Base-by-base conservation (phyloP, 2,113 vertebrate genomes). In the Ornithorhynchus anatinus region DNA sequence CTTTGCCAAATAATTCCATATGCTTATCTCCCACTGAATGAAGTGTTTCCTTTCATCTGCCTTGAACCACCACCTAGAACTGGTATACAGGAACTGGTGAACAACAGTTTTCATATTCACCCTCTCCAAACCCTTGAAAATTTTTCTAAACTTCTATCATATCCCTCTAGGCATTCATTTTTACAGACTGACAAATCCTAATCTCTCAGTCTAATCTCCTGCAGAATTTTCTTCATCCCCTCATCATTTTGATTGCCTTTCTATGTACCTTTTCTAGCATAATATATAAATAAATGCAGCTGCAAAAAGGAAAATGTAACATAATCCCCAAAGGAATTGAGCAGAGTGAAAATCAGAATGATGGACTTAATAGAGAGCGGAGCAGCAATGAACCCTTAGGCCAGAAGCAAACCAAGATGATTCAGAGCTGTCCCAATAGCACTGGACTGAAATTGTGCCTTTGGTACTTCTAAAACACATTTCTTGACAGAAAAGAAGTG, bases 1-100 rank as follows among this genome's bases (percentile, higher is more conserved):
- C 58, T 59, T 78, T 81, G 70, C 60, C 74, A 78, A 53, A 65
- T 56, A n/a, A n/a, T n/a, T n/a, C n/a, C n/a, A n/a, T n/a, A n/a
- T n/a, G n/a, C n/a, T n/a, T n/a, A n/a, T n/a, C n/a, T n/a, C n/a
- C n/a, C n/a, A n/a, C n/a, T n/a, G 13, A 40, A 50, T 16, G 3
- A 3, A n/a, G 8, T 54, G 40, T 45, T 2, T 27, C 40, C 36
- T 17, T 7, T 7, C 42, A 11, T 8, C 4, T n/a, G 2, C 19
- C 42, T 54, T 36, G 22, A 20, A 5, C 11, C 37, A 45, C 23
- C 25, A 51, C 35, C 32, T 29, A 8, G 6, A 60, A 64, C 20
- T 42, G 12, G 19, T 15, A 29, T 16, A 7, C 1, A 8, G 35
- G 8, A 47, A n/a, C 4, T n/a, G 20, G 8, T 2, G 37, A 27